Conservation (phyloP, 2,888 invertebrate genomes). For the Tridacna crocea region DNA sequence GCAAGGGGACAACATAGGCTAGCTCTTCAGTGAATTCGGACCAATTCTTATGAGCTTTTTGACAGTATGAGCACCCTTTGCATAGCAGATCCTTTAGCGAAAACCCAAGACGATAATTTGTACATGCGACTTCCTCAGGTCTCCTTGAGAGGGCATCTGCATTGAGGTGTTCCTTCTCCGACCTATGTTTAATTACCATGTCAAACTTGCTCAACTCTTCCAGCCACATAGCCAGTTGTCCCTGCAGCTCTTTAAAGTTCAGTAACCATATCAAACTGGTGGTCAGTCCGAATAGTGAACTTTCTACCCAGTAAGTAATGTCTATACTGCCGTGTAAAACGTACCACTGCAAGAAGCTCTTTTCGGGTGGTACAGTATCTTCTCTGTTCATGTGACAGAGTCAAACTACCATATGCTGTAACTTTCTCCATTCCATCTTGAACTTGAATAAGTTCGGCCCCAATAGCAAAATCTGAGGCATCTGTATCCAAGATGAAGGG, state of each 20-base stretch:
- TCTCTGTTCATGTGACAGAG: not conserved
- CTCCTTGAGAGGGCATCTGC: too few species aligned
- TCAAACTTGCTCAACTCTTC: slow-evolving; percentile 15
- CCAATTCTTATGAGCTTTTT: too few species aligned
- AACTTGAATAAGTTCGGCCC: slow-evolving; percentile 25
- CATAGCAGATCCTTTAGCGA: too few species aligned
- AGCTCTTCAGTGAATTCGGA: too few species aligned
- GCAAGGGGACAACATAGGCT: too few species aligned
- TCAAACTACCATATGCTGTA: slow-evolving; percentile 10
- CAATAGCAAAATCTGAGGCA: slow-evolving; percentile 32
- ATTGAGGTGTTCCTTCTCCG: slow-evolving; percentile 25
- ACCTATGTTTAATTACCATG: slow-evolving; percentile 18
- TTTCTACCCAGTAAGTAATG: slow-evolving; percentile 28
- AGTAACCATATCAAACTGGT: slow-evolving; percentile 8
- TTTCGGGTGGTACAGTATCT: not conserved
- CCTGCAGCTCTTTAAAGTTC: slow-evolving; percentile 10
- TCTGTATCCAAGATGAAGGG: too few species aligned
- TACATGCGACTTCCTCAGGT: too few species aligned
- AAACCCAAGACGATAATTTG: too few species aligned
- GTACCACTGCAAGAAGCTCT: slow-evolving; percentile 28
- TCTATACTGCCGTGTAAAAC: slow-evolving; percentile 14
- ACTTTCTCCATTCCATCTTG: slow-evolving; percentile 31
- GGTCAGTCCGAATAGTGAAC: slow-evolving; percentile 27
- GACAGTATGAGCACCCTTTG: too few species aligned
- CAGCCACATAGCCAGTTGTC: slow-evolving; percentile 28